These are phyloP conservation scores for Lanius ludovicianus DNA, from an alignment of 2,113 vertebrate genomes.

Conservation along the genomic window DNA sequence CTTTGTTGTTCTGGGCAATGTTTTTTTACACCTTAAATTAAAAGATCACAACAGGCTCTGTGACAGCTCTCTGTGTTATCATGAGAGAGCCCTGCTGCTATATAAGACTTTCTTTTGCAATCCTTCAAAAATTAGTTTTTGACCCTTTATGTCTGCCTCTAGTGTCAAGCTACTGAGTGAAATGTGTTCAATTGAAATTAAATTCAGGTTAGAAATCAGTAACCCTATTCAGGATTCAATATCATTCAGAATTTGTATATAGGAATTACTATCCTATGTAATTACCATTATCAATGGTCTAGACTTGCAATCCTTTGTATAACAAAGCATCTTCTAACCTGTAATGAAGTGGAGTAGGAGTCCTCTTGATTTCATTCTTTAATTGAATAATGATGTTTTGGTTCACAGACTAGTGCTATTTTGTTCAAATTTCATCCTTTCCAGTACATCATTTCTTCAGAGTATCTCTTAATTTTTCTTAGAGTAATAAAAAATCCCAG, in stretches of 20 bases:
- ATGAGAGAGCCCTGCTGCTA: background rate
- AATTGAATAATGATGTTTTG: background rate
- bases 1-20: background rate
- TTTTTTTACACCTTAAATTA: background rate
- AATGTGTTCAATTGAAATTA: background rate
- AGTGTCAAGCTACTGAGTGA: background rate
- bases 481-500: accelerated
- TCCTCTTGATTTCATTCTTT: background rate
- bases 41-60: background rate
- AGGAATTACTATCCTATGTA: background rate
- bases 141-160: background rate
- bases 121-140: background rate
- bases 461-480: background rate
- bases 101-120: background rate
- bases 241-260: background rate
- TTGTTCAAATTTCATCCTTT: background rate
- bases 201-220: background rate
- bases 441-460: background rate
- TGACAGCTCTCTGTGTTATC: background rate
- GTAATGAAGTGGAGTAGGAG: background rate
- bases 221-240: background rate
- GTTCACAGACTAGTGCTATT: background rate
- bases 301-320: background rate
- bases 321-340: background rate
- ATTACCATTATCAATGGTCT: background rate